These are phyloP conservation scores for Phyto melanocephala DNA, from an alignment of 2,888 invertebrate species.

Conservation along the genomic window DNA sequence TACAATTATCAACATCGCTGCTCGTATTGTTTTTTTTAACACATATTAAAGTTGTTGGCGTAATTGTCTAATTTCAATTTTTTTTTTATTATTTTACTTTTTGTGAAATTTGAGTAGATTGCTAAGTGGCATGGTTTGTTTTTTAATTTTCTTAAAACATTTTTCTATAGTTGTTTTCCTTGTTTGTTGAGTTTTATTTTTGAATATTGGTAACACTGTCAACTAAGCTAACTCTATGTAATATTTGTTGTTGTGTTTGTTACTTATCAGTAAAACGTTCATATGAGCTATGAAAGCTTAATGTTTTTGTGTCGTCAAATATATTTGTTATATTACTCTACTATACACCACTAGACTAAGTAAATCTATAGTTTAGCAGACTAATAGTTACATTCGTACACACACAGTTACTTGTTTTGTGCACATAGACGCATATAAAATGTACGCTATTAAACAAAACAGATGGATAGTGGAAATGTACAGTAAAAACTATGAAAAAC, in stretches of 20 bases:
- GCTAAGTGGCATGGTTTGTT: constrained; percentile 53
- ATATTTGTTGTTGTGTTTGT: constrained; percentile 24
- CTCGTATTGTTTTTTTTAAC: not conserved
- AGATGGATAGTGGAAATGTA: constrained; percentile 29
- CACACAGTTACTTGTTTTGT: no score
- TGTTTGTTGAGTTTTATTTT: constrained; percentile 17
- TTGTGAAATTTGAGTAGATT: constrained; percentile 47
- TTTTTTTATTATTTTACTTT: not conserved
- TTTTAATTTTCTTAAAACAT: constrained; percentile 66
- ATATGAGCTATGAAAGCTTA: constrained; percentile 37
- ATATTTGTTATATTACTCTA: constrained; percentile 61
- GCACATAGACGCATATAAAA: constrained; percentile 42
- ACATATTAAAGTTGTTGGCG: constrained; percentile 40
- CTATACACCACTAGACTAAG: constrained; percentile 32
- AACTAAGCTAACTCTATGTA: constrained; percentile 48
- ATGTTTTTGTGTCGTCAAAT: constrained; percentile 59
- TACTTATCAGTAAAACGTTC: constrained; percentile 5
- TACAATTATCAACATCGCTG: no score
- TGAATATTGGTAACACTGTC: constrained; percentile 53
- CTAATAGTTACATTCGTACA: constrained; percentile 5
- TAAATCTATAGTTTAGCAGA: constrained; percentile 37
- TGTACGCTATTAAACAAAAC: constrained; percentile 46
- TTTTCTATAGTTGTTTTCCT: constrained; percentile 8
- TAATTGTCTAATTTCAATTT: not conserved
- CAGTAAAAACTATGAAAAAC: constrained; percentile 6